Evolutionary conservation across 2,113 vertebrate genomes (phyloP).

Genomic region (Myxocyprinus asiaticus): DNA sequence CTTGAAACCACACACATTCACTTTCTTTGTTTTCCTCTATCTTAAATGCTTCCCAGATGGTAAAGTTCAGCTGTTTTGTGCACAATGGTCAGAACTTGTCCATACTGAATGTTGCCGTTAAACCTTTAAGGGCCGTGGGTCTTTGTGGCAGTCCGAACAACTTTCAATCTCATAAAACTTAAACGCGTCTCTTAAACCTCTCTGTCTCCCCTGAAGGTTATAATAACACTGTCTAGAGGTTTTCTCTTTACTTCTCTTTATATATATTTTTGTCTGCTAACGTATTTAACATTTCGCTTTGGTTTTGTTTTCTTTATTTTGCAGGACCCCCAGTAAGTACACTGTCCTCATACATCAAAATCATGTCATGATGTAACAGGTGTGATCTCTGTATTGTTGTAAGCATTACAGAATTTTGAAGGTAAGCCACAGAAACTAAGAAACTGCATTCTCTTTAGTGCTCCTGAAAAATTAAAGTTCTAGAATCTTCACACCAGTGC

Average conservation of each 20-base stretch:
- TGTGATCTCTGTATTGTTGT: constrained; percentile 10
- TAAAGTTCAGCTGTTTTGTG: background rate
- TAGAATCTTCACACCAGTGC: too few relatives aligned
- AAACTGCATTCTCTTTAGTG: too few relatives aligned
- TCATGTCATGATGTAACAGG: background rate
- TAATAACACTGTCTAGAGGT: background rate
- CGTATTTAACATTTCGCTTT: background rate
- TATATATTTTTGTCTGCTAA: background rate
- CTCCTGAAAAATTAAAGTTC: too few relatives aligned
- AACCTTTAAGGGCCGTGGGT: background rate
- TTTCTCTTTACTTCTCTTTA: background rate
- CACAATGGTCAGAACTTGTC: background rate
- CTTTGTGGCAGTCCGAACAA: background rate
- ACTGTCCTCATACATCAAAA: constrained; percentile 21
- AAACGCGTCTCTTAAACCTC: background rate
- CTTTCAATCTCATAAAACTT: background rate
- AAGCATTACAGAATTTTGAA: background rate
- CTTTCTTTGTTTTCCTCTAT: constrained; percentile 19
- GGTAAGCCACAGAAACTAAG: too few relatives aligned
- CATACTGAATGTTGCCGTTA: background rate
- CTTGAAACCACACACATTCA: constrained; percentile 41
- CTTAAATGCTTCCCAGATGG: constrained; percentile 4
- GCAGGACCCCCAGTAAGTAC: constrained; percentile 93
- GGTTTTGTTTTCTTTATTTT: constrained; percentile 78
- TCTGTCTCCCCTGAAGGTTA: constrained; percentile 2